phyloP scores from a whole-genome alignment of 2,113 vertebrate species.

The Uria lomvia region DNA sequence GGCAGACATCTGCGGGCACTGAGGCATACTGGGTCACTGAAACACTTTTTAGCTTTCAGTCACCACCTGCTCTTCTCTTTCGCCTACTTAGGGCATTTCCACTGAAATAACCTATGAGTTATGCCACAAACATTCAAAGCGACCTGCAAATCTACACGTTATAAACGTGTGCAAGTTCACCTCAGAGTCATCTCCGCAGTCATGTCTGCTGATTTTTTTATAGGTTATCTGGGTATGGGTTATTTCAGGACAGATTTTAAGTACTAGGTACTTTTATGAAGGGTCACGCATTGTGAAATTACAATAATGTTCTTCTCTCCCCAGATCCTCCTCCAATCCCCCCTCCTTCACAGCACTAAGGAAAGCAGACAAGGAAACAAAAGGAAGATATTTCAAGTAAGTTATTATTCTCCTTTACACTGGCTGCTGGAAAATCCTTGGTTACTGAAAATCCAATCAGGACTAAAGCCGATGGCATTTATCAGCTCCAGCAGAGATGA shows the following conservation, averaged over 20 bases:
- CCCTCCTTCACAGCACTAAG: background rate
- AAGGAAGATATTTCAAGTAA: background rate
- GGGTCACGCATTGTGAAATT: background rate
- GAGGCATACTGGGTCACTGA: background rate
- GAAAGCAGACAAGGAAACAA: background rate
- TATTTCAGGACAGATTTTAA: background rate
- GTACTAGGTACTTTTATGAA: background rate
- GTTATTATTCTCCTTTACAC: background rate
- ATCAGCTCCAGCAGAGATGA: background rate
- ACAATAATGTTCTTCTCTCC: background rate
- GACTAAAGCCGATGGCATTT: background rate
- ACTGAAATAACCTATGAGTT: background rate
- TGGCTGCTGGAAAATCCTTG: background rate
- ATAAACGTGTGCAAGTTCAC: background rate
- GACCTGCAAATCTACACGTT: background rate
- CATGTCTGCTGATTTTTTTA: background rate
- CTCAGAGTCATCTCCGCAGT: background rate
- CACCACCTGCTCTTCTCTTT: background rate
- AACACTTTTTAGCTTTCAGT: background rate
- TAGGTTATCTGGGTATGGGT: background rate
- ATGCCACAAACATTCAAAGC: background rate
- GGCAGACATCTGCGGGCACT: background rate
- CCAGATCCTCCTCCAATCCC: background rate
- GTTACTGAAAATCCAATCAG: background rate
- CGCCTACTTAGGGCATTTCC: background rate